Evolutionary conservation across 2,888 invertebrate species (phyloP), one percentile per base, ranked within the genome.

Genomic region (Deilephila elpenor): DNA sequence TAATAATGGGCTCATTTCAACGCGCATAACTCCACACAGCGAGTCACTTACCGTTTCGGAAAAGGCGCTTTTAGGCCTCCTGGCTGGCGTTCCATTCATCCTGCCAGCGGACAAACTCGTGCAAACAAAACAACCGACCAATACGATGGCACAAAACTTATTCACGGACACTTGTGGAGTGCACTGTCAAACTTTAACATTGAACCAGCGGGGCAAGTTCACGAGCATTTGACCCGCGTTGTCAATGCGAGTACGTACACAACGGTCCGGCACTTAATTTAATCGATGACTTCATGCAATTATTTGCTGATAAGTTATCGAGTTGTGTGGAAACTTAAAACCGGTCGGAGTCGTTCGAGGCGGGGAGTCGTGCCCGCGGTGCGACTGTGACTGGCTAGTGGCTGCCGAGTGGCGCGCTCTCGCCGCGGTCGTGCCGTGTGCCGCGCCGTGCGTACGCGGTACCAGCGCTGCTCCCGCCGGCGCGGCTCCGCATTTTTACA

Each of bases 201-300:
- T 80, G 81, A 80, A 59, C 51, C 37, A 67, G 64, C 59, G 51
- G 7, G 59, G 25, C 25, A 61, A 60, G 60, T 67, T 59, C 56
- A 67, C 67, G 67, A 56, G 59, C 59, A 67, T 56, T 37, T 84
- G 84, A 84, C 82, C 82, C 37, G 75, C 76, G 74, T 79, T 78
- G 76, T 71, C 74, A 72, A 74, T 59, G 34, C 72, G 77, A 77
- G 72, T 77, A 75, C 75, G 78, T 75, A 64, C 75, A 74, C 67
- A 74, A 74, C 74, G 80, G 74, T 70, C 78, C 75, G 81, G 78
- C 84, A 90, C 87, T 91, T 89, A 90, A 89, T 89, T 90, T 84
- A 86, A 91, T 91, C 92, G 93, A 93, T 94, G 94, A 94, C 93
- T 93, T 93, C 93, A 93, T 93, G 86, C 89, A 91, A 89, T 90